Conservation (phyloP, 2,888 invertebrate species). For the Rhagonycha fulva region DNA sequence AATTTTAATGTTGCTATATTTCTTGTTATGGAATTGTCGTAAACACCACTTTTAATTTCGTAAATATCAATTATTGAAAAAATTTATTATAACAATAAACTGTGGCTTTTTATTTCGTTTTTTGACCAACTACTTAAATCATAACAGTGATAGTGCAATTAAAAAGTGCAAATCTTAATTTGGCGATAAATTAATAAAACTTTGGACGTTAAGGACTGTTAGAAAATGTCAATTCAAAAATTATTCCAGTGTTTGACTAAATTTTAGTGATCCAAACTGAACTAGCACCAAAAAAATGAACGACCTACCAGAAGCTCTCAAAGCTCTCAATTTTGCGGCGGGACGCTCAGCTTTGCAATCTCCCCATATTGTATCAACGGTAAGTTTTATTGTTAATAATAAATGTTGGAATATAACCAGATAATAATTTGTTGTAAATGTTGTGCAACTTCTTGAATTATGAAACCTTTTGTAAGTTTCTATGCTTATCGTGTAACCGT, state of each 20-base stretch:
- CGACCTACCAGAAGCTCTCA: conserved; percentile 43
- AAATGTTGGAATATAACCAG: neutral
- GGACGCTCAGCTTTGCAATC: conserved; percentile 35
- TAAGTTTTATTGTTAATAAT: conserved; percentile 30
- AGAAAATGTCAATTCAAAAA: neutral
- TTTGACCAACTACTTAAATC: neutral
- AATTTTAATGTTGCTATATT: conserved; percentile 16
- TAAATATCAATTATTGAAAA: conserved; percentile 6
- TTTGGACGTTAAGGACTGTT: neutral
- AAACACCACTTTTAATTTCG: conserved; percentile 17
- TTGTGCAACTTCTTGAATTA: conserved; percentile 2
- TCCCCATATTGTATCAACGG: conserved; percentile 37
- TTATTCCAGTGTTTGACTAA: neutral
- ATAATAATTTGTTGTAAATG: neutral
- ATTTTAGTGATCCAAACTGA: neutral
- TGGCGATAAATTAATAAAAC: neutral
- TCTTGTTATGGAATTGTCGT: conserved; percentile 19
- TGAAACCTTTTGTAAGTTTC: neutral
- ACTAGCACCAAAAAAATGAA: conserved; percentile 37
- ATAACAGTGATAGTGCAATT: neutral
- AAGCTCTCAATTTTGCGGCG: conserved; percentile 43
- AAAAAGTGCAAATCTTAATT: too few species aligned
- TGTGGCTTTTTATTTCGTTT: neutral
- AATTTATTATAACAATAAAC: neutral
- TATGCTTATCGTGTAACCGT: neutral